Evolutionary conservation across 1,140 invertebrate genomes (phyloP).

Genomic region (Pissodes strobi): DNA sequence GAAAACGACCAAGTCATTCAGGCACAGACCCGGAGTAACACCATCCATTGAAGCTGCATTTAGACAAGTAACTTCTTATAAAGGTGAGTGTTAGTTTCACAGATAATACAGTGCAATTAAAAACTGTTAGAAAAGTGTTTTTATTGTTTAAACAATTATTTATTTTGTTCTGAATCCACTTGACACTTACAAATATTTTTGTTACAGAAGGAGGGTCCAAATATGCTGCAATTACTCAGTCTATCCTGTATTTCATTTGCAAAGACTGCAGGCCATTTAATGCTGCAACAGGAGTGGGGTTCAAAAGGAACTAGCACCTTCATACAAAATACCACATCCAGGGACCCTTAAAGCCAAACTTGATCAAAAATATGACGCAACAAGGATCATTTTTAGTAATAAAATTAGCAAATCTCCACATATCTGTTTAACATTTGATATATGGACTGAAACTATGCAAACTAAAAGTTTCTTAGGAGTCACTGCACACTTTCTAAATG

Average conservation of each 20-base stretch:
- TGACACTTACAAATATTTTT: neutral
- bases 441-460: too few species aligned
- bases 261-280: neutral
- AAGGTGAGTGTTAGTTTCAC: neutral
- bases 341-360: too few species aligned
- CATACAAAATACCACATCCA: too few species aligned
- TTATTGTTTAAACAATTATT: too few species aligned
- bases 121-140: neutral
- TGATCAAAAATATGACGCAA: too few species aligned
- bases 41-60: too few species aligned
- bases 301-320: neutral
- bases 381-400: neutral
- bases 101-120: neutral
- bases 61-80: too few species aligned
- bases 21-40: too few species aligned
- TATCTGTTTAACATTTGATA: too few species aligned
- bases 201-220: neutral
- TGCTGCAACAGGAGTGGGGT: neutral
- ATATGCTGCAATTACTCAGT: neutral
- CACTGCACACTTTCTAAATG: neutral
- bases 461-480: neutral
- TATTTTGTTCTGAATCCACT: too few species aligned
- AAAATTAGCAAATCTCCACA: too few species aligned
- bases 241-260: neutral
- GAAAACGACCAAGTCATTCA: too few species aligned